Evolutionary conservation across 2,888 invertebrate species (phyloP), one percentile per base, ranked within the genome.

Genomic region (Coremacera marginata): DNA sequence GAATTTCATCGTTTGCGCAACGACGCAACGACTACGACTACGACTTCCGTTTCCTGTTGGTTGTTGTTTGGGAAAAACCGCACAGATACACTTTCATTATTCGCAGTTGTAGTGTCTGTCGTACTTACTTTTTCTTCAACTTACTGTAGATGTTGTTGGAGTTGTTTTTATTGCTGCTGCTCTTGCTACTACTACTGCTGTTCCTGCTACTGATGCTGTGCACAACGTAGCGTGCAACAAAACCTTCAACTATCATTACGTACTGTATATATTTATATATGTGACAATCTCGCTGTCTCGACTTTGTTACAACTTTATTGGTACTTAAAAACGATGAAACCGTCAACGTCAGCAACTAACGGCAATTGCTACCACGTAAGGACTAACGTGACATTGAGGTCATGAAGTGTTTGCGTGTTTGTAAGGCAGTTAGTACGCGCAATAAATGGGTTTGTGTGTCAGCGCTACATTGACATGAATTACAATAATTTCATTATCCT

Each of bases 221-320:
- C 44, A 14, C 44, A 44, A 44, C 11, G 44, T 44, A 44, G 55
- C 22, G n/a, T 55, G 22, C 1, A 55, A 16, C 19, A 63, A 11
- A 34, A 27, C 11, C 34, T 63, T 27, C 63, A 27, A 63, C 63
- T 63, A n/a, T 34, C n/a, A 63, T 34, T n/a, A 63, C 34, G 34
- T n/a, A 27, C 5, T 8, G 63, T 63, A 63, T 34, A n/a, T 63
- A 31, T 31, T 3, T 31, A 31, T n/a, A n/a, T n/a, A 34, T 14
- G 63, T 9, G 63, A 63, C 63, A 63, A 63, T 63, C 63, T 31
- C 27, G 7, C 63, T 5, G n/a, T 16, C 34, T 31, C 31, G 63
- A 63, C 63, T 63, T 63, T 11, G 63, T 9, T 34, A 63, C 31
- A 63, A 63, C 16, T 63, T 34, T 63, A 63, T 63, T 63, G 63